phyloP scores from a whole-genome alignment of 2,888 invertebrate species.

The Labia minor region DNA sequence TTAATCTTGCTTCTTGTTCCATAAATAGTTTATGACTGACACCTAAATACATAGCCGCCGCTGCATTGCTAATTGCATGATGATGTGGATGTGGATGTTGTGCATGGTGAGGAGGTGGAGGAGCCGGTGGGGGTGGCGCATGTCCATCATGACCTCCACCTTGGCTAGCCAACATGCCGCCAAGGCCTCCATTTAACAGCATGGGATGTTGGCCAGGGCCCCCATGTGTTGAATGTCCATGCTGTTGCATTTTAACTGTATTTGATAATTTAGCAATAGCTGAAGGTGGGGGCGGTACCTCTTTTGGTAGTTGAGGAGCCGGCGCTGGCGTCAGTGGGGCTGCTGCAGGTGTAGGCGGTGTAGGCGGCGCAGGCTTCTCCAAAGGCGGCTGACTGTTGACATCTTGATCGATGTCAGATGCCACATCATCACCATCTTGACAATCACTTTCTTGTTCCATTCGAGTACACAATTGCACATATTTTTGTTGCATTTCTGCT shows the following conservation, averaged over 20 bases:
- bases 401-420: constrained; percentile 56
- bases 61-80: constrained; percentile 35
- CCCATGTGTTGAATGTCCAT: constrained; percentile 22
- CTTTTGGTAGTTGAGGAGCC: constrained; percentile 42
- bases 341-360: constrained; percentile 35
- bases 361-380: constrained; percentile 45
- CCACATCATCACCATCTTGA: constrained; percentile 60
- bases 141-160: constrained; percentile 20
- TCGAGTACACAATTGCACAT: constrained; percentile 73
- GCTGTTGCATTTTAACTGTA: constrained; percentile 45
- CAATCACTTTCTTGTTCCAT: constrained; percentile 69
- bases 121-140: constrained; percentile 31
- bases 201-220: constrained; percentile 32
- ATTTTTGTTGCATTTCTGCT: constrained; percentile 84
- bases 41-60: constrained; percentile 60
- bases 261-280: constrained; percentile 38
- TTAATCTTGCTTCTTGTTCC: constrained; percentile 67
- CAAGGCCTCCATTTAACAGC: constrained; percentile 23
- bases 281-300: constrained; percentile 50
- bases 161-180: not conserved
- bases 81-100: constrained; percentile 31
- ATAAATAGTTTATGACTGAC: constrained; percentile 66
- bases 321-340: constrained; percentile 37
- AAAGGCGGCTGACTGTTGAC: constrained; percentile 37
- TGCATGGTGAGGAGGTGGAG: constrained; percentile 36